Base-by-base conservation (phyloP, 2,888 invertebrate genomes). In the Campoplex nolae region DNA sequence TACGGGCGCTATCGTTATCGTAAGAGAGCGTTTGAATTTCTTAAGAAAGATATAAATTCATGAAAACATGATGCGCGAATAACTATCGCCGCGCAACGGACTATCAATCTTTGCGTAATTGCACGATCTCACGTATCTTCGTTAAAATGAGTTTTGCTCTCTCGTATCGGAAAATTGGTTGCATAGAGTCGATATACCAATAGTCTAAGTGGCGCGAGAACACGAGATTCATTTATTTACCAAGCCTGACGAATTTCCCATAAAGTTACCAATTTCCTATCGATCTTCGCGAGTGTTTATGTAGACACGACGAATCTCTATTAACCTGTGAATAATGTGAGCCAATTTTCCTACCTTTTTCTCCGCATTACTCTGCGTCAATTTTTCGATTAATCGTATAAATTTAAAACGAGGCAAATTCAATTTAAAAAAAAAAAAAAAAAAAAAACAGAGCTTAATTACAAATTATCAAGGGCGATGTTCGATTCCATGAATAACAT, bases 31-130 rank as follows among this genome's bases (percentile, higher is more conserved):
- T 80, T 85, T 42, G 56, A 18, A 76, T 81, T 62, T 76, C 76
- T 67, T 76, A 51, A 85, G 73, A 67, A 82, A 73, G 56, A 77
- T 73, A 77, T 73, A 73, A 81, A 85, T 77, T 74, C 67, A 58
- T 68, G 38, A 32, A 51, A 42, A 58, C 1, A 51, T n/a, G 54
- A 56, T 32, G 35, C 38, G 1, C 32, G 32, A 62, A 16, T 13
- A 32, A 13, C 62, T 32, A 62, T 62, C 32, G 28, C 32, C 16
- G 23, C 23, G 23, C 23, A 32, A 38, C 23, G 32, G 35, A 38
- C 54, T 56, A 48, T 73, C n/a, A 45, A 16, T 74, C 56, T 56
- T 54, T 13, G 32, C 67, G 73, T 84, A 78, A 84, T 84, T 78
- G 78, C 74, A 67, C 56, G 32, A 74, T 78, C 54, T 77, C 67